Evolutionary conservation across 2,888 invertebrate species (phyloP).

Genomic region (Protonemura montana): DNA sequence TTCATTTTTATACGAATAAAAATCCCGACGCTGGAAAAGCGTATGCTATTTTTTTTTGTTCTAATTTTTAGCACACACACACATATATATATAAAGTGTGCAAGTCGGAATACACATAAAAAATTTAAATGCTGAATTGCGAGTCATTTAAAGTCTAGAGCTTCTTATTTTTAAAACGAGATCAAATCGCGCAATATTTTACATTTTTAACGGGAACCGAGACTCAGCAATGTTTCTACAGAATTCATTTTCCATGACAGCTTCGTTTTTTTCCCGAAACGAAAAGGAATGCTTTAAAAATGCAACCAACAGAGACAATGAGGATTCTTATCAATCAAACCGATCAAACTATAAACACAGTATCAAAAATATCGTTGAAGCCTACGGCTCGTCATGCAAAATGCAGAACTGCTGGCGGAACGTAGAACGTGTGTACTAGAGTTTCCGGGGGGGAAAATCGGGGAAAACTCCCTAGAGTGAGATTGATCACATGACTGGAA

Average conservation of each 20-base stretch:
- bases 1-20: slow-evolving; percentile 13
- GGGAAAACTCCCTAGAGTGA: not conserved
- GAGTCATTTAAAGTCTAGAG: not conserved
- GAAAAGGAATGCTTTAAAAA: not conserved
- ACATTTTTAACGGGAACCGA: not conserved
- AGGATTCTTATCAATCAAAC: slow-evolving; percentile 9
- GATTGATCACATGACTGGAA: slow-evolving; percentile 33
- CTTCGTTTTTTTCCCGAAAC: not conserved
- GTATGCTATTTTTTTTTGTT: not conserved
- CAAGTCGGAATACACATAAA: not conserved
- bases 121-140: not conserved
- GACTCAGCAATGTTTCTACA: not conserved
- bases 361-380: not conserved
- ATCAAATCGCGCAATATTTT: not conserved
- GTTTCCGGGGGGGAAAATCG: not conserved
- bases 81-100: too few relatives aligned
- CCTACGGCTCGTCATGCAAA: not conserved
- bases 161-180: not conserved
- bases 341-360: not conserved
- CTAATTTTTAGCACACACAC: too few relatives aligned
- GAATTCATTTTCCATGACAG: not conserved
- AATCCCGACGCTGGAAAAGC: not conserved
- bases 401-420: not conserved
- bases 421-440: not conserved
- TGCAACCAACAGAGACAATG: not conserved